Conservation (phyloP, 2,888 invertebrate genomes). For the Chymomyza fuscimana region DNA sequence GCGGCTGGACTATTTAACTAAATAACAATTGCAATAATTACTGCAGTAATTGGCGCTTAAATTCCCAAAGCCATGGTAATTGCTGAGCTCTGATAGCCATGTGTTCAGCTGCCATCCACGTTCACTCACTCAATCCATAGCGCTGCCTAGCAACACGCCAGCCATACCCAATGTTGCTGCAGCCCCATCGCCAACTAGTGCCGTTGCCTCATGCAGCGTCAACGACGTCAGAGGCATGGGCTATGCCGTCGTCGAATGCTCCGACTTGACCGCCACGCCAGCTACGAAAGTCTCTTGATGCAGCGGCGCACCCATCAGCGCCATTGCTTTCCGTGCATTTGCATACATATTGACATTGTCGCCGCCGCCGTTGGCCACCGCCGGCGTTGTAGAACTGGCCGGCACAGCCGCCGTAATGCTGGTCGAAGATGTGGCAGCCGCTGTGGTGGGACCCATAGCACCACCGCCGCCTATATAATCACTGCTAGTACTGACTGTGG, state of each 20-base stretch:
- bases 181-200: slow-evolving; percentile 30
- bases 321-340: slow-evolving; percentile 61
- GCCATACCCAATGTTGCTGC: slow-evolving; percentile 15
- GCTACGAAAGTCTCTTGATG: slow-evolving; percentile 44
- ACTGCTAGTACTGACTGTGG: slow-evolving; percentile 63
- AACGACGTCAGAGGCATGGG: slow-evolving; percentile 58
- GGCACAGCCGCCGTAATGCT: slow-evolving; percentile 49
- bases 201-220: slow-evolving; percentile 36
- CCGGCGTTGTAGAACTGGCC: slow-evolving; percentile 56
- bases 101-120: slow-evolving; percentile 17
- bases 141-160: slow-evolving; percentile 45
- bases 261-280: slow-evolving; percentile 58
- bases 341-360: slow-evolving; percentile 58
- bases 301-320: slow-evolving; percentile 66
- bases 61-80: slow-evolving; percentile 27
- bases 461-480: slow-evolving; percentile 57
- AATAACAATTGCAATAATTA: no score
- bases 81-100: no score
- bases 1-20: no score
- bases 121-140: slow-evolving; percentile 49
- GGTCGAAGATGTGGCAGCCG: slow-evolving; percentile 51
- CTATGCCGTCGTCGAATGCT: slow-evolving; percentile 76
- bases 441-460: slow-evolving; percentile 49
- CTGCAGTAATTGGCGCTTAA: background rate
- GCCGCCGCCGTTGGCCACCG: slow-evolving; percentile 47